Percentiles rank a stretch among this genome's conserved stretches.
Evolutionary conservation across 2,797 vertebrate genomes (phyloP).

Genomic region (Margarornis squamiger): DNA sequence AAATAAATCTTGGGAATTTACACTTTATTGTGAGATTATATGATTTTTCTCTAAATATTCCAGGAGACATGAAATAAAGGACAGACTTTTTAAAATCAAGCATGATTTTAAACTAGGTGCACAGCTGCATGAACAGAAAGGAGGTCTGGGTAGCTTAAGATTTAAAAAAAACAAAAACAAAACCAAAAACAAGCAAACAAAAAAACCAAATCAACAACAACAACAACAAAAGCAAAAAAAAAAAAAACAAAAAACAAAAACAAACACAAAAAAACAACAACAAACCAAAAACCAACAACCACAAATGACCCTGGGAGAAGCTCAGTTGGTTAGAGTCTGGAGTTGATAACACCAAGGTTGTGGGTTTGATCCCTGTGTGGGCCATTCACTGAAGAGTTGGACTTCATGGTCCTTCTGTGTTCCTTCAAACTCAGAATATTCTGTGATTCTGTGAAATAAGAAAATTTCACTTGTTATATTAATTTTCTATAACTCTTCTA

Average conservation of each 20-base stretch:
- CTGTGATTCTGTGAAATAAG: background rate
- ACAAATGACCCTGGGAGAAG: background rate
- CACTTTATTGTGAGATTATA: background rate
- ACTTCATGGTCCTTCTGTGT: background rate
- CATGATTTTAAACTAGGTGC: background rate
- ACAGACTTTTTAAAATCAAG: background rate
- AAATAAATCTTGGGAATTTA: constrained; percentile 12
- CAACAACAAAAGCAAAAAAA: background rate
- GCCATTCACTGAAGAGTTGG: background rate
- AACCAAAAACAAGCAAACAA: too few relatives aligned
- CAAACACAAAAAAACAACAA: too few relatives aligned
- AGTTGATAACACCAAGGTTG: background rate
- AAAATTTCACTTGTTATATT: background rate
- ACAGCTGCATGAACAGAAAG: background rate
- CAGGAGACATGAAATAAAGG: background rate
- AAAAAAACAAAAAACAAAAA: background rate
- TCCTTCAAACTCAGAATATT: background rate
- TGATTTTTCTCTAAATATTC: background rate
- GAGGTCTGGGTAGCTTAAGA: background rate
- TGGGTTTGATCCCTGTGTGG: background rate
- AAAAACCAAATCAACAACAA: too few relatives aligned
- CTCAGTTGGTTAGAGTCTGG: background rate
- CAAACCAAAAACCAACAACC: background rate
- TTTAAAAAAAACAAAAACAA: background rate
- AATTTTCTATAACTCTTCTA: background rate